phyloP scores from a whole-genome alignment of 2,888 invertebrate genomes.

The Eupeodes luniger region DNA sequence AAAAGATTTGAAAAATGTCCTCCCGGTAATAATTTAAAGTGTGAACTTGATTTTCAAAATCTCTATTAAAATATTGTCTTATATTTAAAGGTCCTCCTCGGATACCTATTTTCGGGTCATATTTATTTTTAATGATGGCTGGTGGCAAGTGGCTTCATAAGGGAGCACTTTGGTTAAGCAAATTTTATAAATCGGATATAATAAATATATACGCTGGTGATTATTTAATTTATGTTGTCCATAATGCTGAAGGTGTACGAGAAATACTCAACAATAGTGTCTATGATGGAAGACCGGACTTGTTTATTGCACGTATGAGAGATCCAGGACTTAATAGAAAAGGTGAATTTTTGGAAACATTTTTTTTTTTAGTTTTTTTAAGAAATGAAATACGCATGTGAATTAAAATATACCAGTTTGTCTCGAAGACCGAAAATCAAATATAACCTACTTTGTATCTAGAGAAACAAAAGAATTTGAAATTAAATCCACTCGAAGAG shows the following conservation, averaged over 20 bases:
- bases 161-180: slow-evolving; percentile 85
- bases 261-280: slow-evolving; percentile 86
- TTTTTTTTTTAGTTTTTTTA: no score
- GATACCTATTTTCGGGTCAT: slow-evolving; percentile 87
- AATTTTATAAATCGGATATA: slow-evolving; percentile 86
- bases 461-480: no score
- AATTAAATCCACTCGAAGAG: no score
- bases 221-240: slow-evolving; percentile 85
- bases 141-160: slow-evolving; percentile 85
- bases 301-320: slow-evolving; percentile 85
- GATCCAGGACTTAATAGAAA: slow-evolving; percentile 82
- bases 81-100: slow-evolving; percentile 86
- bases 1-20: slow-evolving; percentile 85
- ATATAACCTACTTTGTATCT: no score
- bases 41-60: neutral
- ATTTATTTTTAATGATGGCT: slow-evolving; percentile 86
- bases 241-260: slow-evolving; percentile 85
- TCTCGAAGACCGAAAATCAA: no score
- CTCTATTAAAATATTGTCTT: slow-evolving; percentile 6
- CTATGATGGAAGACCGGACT: slow-evolving; percentile 87
- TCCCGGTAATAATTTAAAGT: slow-evolving; percentile 84
- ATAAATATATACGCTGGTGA: slow-evolving; percentile 86
- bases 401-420: no score
- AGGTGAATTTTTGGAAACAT: slow-evolving; percentile 78
- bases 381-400: no score